Base-by-base conservation (phyloP, 2,888 invertebrate genomes). In the Taenaris catops region DNA sequence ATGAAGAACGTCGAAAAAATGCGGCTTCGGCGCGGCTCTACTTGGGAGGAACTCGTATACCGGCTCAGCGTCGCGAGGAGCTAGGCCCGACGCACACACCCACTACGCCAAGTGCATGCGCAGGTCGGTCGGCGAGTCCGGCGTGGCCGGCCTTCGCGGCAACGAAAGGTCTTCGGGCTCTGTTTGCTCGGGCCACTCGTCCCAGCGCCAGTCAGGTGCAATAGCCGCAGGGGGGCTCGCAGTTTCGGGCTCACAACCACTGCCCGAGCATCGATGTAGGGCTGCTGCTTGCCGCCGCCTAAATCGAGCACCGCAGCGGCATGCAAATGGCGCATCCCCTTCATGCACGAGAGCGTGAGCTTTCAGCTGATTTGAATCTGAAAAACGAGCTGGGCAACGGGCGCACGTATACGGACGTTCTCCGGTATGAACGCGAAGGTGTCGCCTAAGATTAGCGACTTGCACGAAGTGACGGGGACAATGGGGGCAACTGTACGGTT, bases 401-500 rank as follows among this genome's bases (percentile, higher is more conserved):
- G 94, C 93, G 73, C 96, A 97, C 5, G 92, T 92, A 73, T 96
- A 97, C 0, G 96, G 96, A 8, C 94, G 89, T 72, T 97, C 96
- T 1, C 96, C 96, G 0, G 97, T 97, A 72, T 97, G 97, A 0
- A 96, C 96, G 32, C 96, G 90, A 20, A 96, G 84, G 61, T 97
- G 97, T 4, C 97, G 91, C 3, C 97, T 88, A 18, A 97, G 88
- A 69, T 97, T 97, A 6, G 97, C 97, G 19, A 97, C 96, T 74
- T 97, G 97, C 18, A 97, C 96, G 71, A 97, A 97, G 64, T 96
- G 94, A 1, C 96, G 91, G 48, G 96, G 96, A 79, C 97, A 97
- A 70, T 95, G 95, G 32, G 93, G 93, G 76, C 97, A 97, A 60
- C 94, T 93, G 74, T 96, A 97, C 0, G 97, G 97, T 58, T 96